phyloP scores from a whole-genome alignment of 2,113 vertebrate species.

The Probosciger aterrimus region DNA sequence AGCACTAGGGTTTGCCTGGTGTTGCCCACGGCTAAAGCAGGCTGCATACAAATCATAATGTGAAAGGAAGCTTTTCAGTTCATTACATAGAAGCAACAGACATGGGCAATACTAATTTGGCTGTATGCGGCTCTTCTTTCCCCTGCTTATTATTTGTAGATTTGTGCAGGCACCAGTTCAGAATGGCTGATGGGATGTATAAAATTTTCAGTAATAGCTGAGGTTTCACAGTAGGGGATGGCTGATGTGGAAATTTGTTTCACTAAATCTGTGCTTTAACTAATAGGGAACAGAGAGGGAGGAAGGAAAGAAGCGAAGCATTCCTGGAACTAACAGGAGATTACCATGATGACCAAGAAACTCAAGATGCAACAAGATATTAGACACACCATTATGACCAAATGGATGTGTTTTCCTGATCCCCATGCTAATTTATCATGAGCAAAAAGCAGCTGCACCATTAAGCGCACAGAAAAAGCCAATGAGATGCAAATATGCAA shows the following conservation, averaged over 20 bases:
- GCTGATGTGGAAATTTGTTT: neutral
- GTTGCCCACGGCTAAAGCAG: neutral
- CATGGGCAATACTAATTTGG: neutral
- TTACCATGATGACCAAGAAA: neutral
- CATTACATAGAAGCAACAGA: neutral
- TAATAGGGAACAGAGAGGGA: neutral
- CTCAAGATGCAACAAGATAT: neutral
- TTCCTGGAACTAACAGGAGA: slow-evolving; percentile 18
- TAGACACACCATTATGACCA: neutral
- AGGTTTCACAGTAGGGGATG: neutral
- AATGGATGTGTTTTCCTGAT: neutral
- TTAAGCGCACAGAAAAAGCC: neutral
- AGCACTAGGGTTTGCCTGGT: neutral
- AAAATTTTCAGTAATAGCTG: neutral
- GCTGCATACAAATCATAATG: neutral
- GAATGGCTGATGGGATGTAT: neutral
- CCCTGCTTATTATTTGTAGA: neutral
- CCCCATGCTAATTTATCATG: neutral
- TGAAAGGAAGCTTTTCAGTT: neutral
- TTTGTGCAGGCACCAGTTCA: neutral
- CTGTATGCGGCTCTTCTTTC: neutral
- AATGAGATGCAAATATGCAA: slow-evolving; percentile 36
- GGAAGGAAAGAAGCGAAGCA: neutral
- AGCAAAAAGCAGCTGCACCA: neutral
- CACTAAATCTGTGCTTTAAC: neutral